Conservation (phyloP, 2,113 vertebrate genomes). For the Pomatorhinus ruficollis region DNA sequence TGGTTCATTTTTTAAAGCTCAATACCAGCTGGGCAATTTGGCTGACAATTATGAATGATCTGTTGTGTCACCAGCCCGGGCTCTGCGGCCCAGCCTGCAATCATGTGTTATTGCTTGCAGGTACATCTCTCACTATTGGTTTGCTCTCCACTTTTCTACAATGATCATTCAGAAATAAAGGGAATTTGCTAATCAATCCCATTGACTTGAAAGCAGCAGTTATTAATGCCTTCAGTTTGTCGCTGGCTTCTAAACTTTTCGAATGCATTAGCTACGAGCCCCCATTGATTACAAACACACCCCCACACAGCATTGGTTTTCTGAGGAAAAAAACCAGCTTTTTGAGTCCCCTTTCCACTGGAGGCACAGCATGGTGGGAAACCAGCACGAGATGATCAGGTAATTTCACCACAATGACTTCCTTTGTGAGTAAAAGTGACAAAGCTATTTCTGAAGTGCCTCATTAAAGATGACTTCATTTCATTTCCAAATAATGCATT, state of each 20-base stretch:
- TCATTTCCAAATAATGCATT: neutral
- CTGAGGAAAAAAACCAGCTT: neutral
- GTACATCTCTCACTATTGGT: conserved; percentile 69
- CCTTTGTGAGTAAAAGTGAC: conserved; percentile 48
- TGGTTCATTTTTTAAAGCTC: conserved; percentile 81
- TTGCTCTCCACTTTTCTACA: conserved; percentile 64
- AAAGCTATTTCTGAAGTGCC: conserved; percentile 5
- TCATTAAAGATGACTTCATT: neutral
- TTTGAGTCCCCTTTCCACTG: neutral
- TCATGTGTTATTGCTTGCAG: conserved; percentile 74
- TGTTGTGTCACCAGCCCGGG: conserved; percentile 70
- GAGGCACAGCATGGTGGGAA: conserved; percentile 14
- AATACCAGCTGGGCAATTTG: conserved; percentile 86
- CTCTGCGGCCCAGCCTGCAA: conserved; percentile 56
- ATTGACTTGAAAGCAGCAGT: conserved; percentile 75
- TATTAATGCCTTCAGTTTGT: conserved; percentile 76
- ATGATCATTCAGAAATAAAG: conserved; percentile 76
- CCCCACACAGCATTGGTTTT: neutral
- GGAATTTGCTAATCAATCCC: conserved; percentile 81
- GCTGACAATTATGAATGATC: conserved; percentile 88
- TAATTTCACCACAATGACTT: conserved; percentile 47
- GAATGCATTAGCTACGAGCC: conserved; percentile 77
- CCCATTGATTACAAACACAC: conserved; percentile 72
- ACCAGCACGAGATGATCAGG: conserved; percentile 11
- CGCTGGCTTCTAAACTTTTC: conserved; percentile 74